Conservation (phyloP, 2,888 invertebrate species). For the Meganola albula region DNA sequence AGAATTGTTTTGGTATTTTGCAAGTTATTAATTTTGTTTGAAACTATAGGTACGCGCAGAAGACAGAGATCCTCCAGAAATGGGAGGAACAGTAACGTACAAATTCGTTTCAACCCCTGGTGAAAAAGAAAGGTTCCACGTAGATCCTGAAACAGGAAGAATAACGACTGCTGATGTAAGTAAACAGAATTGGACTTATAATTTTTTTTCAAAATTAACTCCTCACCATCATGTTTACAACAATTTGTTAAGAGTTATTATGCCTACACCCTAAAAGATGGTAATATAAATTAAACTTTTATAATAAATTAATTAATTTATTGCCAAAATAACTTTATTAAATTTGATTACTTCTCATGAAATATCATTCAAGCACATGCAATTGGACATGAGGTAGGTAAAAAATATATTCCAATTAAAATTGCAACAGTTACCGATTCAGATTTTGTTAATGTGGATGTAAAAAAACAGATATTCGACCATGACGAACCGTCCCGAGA, state of each 20-base stretch:
- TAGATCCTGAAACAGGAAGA: conserved; percentile 85
- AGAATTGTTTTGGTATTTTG: too few species aligned
- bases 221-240: too few species aligned
- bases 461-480: conserved; percentile 82
- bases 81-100: conserved; percentile 89
- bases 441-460: conserved; percentile 11
- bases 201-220: too few species aligned
- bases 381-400: conserved; percentile 34
- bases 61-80: conserved; percentile 85
- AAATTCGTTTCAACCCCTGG: conserved; percentile 86
- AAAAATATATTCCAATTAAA: conserved; percentile 1
- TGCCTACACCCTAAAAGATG: too few species aligned
- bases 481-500: conserved; percentile 92
- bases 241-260: too few species aligned
- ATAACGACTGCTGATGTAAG: conserved; percentile 85
- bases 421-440: neutral
- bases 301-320: too few species aligned
- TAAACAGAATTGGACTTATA: too few species aligned
- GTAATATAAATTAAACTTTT: too few species aligned
- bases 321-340: too few species aligned
- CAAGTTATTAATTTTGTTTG: conserved; percentile 6
- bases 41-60: conserved; percentile 75
- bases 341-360: too few species aligned
- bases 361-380: conserved; percentile 15
- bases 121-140: conserved; percentile 86